These are phyloP conservation scores for Netelia virgata DNA, from an alignment of 2,888 invertebrate genomes.

Conservation along the genomic window DNA sequence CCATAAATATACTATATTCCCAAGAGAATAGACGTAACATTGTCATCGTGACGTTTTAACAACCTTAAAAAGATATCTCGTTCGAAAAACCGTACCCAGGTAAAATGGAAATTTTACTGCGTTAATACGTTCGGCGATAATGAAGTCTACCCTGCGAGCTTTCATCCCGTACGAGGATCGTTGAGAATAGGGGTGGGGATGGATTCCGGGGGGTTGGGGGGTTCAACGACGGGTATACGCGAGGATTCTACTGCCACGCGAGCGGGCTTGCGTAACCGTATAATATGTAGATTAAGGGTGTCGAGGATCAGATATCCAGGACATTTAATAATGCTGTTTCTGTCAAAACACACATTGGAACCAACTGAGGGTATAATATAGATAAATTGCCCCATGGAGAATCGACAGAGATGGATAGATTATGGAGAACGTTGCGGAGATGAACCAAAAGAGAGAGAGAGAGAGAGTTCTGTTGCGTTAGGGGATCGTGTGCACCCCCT, in stretches of 20 bases:
- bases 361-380: slow-evolving; percentile 84
- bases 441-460: slow-evolving; percentile 27
- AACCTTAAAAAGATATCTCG: background rate
- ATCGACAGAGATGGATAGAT: slow-evolving; percentile 63
- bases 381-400: slow-evolving; percentile 83
- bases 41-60: background rate
- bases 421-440: slow-evolving; percentile 26
- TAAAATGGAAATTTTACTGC: background rate
- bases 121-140: background rate
- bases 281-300: slow-evolving; percentile 85
- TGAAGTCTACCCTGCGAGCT: background rate
- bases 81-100: background rate
- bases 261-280: slow-evolving; percentile 79
- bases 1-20: background rate
- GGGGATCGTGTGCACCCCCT: slow-evolving; percentile 53
- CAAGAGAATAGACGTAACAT: slow-evolving; percentile 8
- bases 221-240: slow-evolving; percentile 66
- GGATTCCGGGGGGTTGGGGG: slow-evolving; percentile 69
- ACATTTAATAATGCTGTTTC: slow-evolving; percentile 85
- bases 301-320: slow-evolving; percentile 84
- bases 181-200: background rate
- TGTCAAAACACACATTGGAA: slow-evolving; percentile 84
- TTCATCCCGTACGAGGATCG: background rate
- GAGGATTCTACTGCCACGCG: slow-evolving; percentile 73
- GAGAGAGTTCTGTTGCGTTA: slow-evolving; percentile 63